Evolutionary conservation across 2,797 vertebrate genomes (phyloP).

Genomic region (Silurus lanzhouensis): DNA sequence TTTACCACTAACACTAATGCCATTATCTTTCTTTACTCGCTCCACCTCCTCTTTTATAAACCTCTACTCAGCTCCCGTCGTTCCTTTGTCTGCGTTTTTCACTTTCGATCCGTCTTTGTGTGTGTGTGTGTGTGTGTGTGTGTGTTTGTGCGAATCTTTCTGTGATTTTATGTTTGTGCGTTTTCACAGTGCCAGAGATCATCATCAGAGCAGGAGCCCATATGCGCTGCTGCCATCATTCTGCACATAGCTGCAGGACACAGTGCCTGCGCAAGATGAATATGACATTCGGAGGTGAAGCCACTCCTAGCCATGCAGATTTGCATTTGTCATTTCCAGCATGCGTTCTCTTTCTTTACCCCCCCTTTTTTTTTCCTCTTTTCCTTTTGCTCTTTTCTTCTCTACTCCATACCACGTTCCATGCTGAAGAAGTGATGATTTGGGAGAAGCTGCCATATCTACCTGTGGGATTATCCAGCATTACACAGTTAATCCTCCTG

Average conservation of each 20-base stretch:
- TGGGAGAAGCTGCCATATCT: conserved; percentile 65
- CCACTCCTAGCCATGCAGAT: conserved; percentile 46
- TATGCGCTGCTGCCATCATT: conserved; percentile 37
- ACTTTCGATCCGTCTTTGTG: conserved; percentile 9
- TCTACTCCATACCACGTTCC: conserved; percentile 45
- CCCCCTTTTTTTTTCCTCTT: conserved; percentile 53
- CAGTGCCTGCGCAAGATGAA: conserved; percentile 39
- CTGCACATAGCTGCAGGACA: conserved; percentile 50
- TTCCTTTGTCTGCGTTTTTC: conserved; percentile 2
- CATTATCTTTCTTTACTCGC: conserved; percentile 22
- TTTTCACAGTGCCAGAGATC: conserved; percentile 40
- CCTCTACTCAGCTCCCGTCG: background rate
- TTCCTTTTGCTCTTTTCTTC: conserved; percentile 55
- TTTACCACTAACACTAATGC: conserved; percentile 30
- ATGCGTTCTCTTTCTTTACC: conserved; percentile 60
- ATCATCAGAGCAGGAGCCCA: conserved; percentile 33
- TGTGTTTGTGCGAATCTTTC: conserved; percentile 13
- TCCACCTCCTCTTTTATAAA: conserved; percentile 21
- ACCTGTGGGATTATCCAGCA: conserved; percentile 79
- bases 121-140: conserved; percentile 11
- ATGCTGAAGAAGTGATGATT: conserved; percentile 62
- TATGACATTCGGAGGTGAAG: conserved; percentile 47
- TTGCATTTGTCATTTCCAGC: conserved; percentile 54
- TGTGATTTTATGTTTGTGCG: conserved; percentile 1
- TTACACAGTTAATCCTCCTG: conserved; percentile 76